phyloP scores from a whole-genome alignment of 1,140 invertebrate genomes.

The Cyclargus thomasi region DNA sequence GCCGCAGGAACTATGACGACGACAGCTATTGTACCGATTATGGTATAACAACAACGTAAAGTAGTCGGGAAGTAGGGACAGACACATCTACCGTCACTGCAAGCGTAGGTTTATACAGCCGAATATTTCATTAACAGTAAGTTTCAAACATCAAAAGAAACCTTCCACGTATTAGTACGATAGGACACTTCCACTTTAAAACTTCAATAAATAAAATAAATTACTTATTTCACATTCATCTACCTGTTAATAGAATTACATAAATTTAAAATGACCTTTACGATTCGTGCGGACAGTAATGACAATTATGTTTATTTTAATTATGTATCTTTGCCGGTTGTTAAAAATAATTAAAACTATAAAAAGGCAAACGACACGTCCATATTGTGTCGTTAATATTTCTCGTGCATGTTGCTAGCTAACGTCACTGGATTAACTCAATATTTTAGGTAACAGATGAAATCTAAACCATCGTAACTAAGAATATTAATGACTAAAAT shows the following conservation, averaged over 20 bases:
- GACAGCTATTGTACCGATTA: constrained; percentile 1
- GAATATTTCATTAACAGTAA: constrained; percentile 13
- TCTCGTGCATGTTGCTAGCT: too few species aligned
- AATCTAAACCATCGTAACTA: background rate
- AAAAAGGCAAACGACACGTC: too few species aligned
- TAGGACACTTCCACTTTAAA: constrained; percentile 12
- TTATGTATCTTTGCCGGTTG: too few species aligned
- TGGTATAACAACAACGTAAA: background rate
- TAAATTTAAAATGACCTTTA: background rate
- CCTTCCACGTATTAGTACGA: background rate
- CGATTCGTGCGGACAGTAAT: too few species aligned
- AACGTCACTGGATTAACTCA: background rate
- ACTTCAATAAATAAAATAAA: constrained; percentile 22
- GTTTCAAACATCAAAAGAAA: constrained; percentile 11
- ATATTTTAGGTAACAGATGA: background rate
- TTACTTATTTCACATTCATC: background rate
- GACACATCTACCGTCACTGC: constrained; percentile 14
- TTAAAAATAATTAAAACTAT: too few species aligned
- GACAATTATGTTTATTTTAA: too few species aligned
- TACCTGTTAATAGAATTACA: background rate
- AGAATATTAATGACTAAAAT: background rate
- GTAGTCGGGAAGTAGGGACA: background rate
- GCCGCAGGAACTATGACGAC: background rate
- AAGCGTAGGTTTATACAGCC: constrained; percentile 22
- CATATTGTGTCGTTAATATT: too few species aligned